Percentiles rank a stretch among this genome's conserved stretches.
phyloP scores from a whole-genome alignment of 2,113 vertebrate genomes.

The Oryzias javanicus region DNA sequence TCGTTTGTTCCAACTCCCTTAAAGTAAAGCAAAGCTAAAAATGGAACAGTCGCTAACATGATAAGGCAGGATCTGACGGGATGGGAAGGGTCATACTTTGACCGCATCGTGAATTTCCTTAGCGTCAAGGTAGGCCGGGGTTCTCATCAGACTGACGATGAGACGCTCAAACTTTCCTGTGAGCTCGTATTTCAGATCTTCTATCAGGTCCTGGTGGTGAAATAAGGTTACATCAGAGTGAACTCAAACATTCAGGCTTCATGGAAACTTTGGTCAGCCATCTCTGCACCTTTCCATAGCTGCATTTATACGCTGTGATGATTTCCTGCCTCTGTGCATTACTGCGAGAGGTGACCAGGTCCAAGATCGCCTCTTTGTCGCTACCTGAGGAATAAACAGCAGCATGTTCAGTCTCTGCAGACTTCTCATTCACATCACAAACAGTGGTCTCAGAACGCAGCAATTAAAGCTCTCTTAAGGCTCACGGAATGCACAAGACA shows the following conservation, averaged over 20 bases:
- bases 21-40: not conserved
- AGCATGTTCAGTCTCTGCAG: constrained; percentile 14
- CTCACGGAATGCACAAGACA: too few relatives aligned
- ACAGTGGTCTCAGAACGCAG: too few relatives aligned
- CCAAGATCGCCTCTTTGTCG: constrained; percentile 94
- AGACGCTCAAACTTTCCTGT: constrained; percentile 95
- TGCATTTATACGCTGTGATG: constrained; percentile 87
- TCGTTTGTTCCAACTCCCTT: constrained; percentile 91
- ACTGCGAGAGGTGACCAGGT: constrained; percentile 88
- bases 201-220: constrained; percentile 89
- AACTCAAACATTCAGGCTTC: not conserved
- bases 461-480: too few relatives aligned
- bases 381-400: constrained; percentile 79
- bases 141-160: constrained; percentile 91
- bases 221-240: not conserved
- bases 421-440: too few relatives aligned
- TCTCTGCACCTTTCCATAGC: constrained; percentile 87
- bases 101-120: constrained; percentile 95
- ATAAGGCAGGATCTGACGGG: not conserved
- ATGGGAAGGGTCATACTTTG: constrained; percentile 72
- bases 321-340: constrained; percentile 90
- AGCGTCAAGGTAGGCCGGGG: constrained; percentile 87
- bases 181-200: constrained; percentile 94
- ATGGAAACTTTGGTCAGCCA: not conserved
- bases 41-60: constrained; percentile 1